These are phyloP conservation scores for Gracilinanus agilis DNA, from an alignment of 2,113 vertebrate species.

Conservation along the genomic window DNA sequence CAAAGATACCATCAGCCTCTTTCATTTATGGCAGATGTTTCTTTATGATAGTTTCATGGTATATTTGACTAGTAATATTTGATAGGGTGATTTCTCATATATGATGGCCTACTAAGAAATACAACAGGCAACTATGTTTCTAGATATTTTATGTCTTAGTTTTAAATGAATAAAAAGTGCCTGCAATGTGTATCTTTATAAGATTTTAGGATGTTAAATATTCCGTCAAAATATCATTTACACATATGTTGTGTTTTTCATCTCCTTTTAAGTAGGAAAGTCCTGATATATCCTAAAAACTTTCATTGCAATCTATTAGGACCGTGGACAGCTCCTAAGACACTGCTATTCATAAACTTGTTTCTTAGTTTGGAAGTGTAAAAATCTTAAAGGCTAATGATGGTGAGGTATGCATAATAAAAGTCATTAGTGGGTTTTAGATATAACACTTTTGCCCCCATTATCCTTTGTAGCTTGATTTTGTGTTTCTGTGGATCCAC, in stretches of 20 bases:
- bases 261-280: background rate
- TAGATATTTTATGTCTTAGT: background rate
- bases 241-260: background rate
- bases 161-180: background rate
- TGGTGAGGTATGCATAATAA: too few relatives aligned
- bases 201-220: background rate
- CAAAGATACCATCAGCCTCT: background rate
- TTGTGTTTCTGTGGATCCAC: too few relatives aligned
- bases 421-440: too few relatives aligned
- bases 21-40: accelerated
- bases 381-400: too few relatives aligned
- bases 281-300: background rate
- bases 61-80: background rate
- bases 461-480: too few relatives aligned
- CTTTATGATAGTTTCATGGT: background rate
- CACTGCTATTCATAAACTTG: background rate
- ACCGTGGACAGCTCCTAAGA: background rate
- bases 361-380: too few relatives aligned
- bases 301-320: background rate
- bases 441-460: too few relatives aligned
- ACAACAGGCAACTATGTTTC: background rate
- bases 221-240: background rate
- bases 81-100: background rate
- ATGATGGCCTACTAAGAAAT: background rate
- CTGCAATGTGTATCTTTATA: background rate